Evolutionary conservation across 2,888 invertebrate genomes (phyloP).

Genomic region (Xestia rhomboidea): DNA sequence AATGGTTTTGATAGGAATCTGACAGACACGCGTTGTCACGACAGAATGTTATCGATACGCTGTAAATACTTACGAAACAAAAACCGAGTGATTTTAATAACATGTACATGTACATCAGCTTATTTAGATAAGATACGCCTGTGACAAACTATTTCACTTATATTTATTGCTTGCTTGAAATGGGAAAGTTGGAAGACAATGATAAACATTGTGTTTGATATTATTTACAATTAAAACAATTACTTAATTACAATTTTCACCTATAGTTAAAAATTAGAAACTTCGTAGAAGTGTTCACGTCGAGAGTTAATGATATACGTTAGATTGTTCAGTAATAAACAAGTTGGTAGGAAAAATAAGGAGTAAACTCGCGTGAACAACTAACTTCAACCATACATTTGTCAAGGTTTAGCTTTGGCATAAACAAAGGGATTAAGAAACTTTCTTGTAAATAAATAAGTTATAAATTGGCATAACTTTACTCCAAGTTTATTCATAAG

Average conservation of each 20-base stretch:
- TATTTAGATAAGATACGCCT: slow-evolving; percentile 23
- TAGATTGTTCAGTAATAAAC: background rate
- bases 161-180: slow-evolving; percentile 23
- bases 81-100: slow-evolving; percentile 39
- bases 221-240: background rate
- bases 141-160: slow-evolving; percentile 36
- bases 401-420: too few relatives aligned
- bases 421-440: background rate
- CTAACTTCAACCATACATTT: background rate
- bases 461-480: background rate
- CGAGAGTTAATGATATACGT: too few relatives aligned
- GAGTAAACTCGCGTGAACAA: too few relatives aligned
- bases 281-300: background rate
- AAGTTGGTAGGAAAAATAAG: background rate
- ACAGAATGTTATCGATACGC: background rate
- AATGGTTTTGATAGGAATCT: slow-evolving; percentile 5
- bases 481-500: background rate
- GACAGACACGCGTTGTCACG: slow-evolving; percentile 7
- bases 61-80: slow-evolving; percentile 9
- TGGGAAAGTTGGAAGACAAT: slow-evolving; percentile 11
- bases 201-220: background rate
- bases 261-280: background rate
- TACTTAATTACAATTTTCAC: background rate
- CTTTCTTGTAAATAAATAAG: background rate
- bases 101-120: slow-evolving; percentile 1